Base-by-base conservation (phyloP, 2,888 invertebrate species). In the Heliconius hortense region DNA sequence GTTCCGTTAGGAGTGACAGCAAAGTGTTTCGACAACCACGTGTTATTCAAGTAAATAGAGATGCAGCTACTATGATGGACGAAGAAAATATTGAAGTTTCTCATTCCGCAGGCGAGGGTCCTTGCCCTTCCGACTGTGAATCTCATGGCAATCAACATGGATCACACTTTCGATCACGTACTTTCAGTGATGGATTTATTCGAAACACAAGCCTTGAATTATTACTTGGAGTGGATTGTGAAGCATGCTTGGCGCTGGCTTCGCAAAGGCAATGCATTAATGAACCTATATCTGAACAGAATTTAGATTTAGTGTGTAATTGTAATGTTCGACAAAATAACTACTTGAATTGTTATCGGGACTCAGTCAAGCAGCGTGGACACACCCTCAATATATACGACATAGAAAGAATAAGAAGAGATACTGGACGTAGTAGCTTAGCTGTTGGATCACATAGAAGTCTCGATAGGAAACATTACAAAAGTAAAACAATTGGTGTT, bases 101-200 rank as follows among this genome's bases (percentile, higher is more conserved):
- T 63, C 80, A 80, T 11, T 78, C 73, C 43, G 79, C 78, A 59
- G 79, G 79, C 67, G 83, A 81, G 67, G 81, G 81, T 35, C 82
- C 81, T 26, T 79, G 82, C 64, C 74, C 84, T 5, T 80, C 85
- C 5, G 90, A 91, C 78, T 91, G 89, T 84, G 91, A 92, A 74
- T 82, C 88, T 4, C 86, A 87, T 66, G 82, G 85, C 31, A 83
- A 84, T 8, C 89, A 87, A 70, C 90, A 89, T 70, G 85, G 88
- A 4, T 83, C 92, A 62, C 90, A 92, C 79, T 93, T 93, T 80
- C 90, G 94, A 72, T 94, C 94, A 13, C 88, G 94, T 31, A 94
- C 94, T 7, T 93, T 94, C 81, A 94, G 94, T 80, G 94, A 94
- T 76, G 94, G 94, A 70, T 94, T 94, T 82, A 90, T 94, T 77